Conservation (phyloP, 2,113 vertebrate genomes). For the Hippoglossus stenolepis region DNA sequence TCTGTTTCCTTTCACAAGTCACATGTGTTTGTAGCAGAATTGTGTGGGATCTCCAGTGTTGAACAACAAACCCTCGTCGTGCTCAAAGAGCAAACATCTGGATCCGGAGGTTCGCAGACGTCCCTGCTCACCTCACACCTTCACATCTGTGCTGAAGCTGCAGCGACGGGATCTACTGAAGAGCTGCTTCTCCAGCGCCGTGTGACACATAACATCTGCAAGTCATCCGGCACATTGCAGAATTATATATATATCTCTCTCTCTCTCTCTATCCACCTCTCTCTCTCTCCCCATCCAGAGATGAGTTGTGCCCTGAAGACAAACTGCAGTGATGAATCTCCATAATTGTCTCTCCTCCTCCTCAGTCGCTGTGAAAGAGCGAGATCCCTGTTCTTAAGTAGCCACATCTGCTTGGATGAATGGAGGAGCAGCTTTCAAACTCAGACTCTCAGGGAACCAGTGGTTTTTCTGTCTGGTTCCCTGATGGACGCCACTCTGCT, state of each 20-base stretch:
- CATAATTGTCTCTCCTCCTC: conserved; percentile 62
- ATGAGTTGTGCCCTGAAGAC: conserved; percentile 68
- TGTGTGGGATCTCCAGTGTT: not conserved
- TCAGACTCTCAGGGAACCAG: no score
- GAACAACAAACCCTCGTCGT: conserved; percentile 18
- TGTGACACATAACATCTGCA: conserved; percentile 70
- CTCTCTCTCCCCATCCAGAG: conserved; percentile 17
- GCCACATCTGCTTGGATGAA: conserved; percentile 58
- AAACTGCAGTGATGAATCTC: conserved; percentile 77
- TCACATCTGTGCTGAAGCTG: conserved; percentile 53
- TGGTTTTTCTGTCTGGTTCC: no score
- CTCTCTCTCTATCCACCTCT: conserved; percentile 16
- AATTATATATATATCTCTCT: conserved; percentile 49
- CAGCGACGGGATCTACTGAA: conserved; percentile 50
- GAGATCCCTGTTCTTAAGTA: conserved; percentile 23
- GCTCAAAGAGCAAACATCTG: conserved; percentile 52
- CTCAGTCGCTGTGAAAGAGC: conserved; percentile 39
- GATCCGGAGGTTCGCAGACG: conserved; percentile 1
- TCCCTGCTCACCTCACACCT: conserved; percentile 34
- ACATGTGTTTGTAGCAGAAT: not conserved
- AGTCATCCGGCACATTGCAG: conserved; percentile 63
- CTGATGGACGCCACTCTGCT: no score
- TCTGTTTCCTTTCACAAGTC: not conserved
- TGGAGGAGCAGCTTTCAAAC: conserved; percentile 35
- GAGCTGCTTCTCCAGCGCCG: conserved; percentile 49